phyloP scores from a whole-genome alignment of 2,888 invertebrate genomes.

The Entomobrya multifasciata region DNA sequence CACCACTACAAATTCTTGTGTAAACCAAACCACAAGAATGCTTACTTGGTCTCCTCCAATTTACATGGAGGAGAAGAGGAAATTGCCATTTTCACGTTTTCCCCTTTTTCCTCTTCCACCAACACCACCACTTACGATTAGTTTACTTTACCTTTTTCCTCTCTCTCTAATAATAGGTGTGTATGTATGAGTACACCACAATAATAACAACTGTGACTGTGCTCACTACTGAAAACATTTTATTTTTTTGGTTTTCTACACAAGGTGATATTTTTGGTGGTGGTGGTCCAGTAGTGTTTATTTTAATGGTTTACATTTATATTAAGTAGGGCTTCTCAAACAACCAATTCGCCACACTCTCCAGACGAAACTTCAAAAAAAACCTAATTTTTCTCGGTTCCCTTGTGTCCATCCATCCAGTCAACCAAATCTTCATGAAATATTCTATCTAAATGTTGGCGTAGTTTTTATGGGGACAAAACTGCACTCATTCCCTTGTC shows the following conservation, averaged over 20 bases:
- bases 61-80: constrained; percentile 56
- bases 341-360: constrained; percentile 28
- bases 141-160: constrained; percentile 13
- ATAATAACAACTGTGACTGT: neutral
- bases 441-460: too few relatives aligned
- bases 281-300: constrained; percentile 47
- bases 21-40: constrained; percentile 68
- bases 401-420: neutral
- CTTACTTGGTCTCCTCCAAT: constrained; percentile 30
- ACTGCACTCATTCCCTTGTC: neutral
- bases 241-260: too few relatives aligned
- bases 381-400: neutral
- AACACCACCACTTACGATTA: too few relatives aligned
- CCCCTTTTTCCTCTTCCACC: constrained; percentile 29
- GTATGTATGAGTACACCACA: neutral
- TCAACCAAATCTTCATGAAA: neutral
- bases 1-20: constrained; percentile 50
- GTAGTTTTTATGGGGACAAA: constrained; percentile 29
- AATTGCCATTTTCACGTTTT: constrained; percentile 57
- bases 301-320: constrained; percentile 57
- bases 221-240: neutral
- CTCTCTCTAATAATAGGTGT: constrained; percentile 13
- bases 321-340: neutral
- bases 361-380: neutral
- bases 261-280: neutral